phyloP scores from a whole-genome alignment of 2,797 vertebrate species.

The Petrocephalus schoutedeni region DNA sequence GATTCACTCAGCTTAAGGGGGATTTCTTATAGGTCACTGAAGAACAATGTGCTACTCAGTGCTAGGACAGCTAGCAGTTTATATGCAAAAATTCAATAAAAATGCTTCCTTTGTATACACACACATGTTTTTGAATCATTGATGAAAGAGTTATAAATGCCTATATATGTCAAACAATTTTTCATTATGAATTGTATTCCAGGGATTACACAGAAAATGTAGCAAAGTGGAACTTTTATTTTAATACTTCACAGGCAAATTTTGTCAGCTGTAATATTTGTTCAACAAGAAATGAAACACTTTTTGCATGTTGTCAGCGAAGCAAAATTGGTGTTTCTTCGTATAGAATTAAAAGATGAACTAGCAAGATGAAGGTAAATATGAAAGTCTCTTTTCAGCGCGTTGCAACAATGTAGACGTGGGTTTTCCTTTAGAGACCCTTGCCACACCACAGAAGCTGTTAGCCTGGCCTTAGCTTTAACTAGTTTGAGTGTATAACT shows the following conservation, averaged over 20 bases:
- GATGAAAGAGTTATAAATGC: not conserved
- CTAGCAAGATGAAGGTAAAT: not conserved
- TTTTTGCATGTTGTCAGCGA: not conserved
- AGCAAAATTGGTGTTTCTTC: not conserved
- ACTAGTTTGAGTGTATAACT: not conserved
- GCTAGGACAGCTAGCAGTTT: not conserved
- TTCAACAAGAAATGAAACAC: not conserved
- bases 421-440: slow-evolving; percentile 1
- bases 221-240: not conserved
- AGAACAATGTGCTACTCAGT: not conserved
- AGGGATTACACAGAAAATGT: not conserved
- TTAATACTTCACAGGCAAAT: not conserved
- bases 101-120: not conserved
- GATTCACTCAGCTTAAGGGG: not conserved
- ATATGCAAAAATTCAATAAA: not conserved
- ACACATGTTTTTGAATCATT: not conserved
- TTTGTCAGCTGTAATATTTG: not conserved
- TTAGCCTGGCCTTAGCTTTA: not conserved
- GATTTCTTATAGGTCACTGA: not conserved
- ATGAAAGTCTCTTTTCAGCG: not conserved
- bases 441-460: not conserved
- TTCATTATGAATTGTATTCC: not conserved
- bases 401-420: not conserved
- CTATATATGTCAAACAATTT: not conserved
- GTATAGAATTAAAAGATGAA: not conserved